A percentile compares a stretch with the other conserved stretches of the same genome.
Evolutionary conservation across 2,113 vertebrate genomes (phyloP).

Genomic region (Oreotrochilus melanogaster): DNA sequence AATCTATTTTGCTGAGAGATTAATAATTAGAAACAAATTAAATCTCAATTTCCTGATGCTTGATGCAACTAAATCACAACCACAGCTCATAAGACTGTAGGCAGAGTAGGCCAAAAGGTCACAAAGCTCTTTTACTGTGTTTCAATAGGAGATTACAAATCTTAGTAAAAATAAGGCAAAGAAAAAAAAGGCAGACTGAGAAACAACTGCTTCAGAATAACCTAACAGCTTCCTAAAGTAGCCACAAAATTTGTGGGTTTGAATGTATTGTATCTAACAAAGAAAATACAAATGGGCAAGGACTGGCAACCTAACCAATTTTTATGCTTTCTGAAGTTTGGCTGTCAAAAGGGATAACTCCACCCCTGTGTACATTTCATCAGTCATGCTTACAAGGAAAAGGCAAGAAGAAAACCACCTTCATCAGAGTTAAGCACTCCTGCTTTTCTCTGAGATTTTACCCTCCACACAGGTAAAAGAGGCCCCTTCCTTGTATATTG

Average conservation of each 20-base stretch:
- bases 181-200: background rate
- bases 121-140: background rate
- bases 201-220: background rate
- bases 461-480: background rate
- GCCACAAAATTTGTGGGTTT: background rate
- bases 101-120: background rate
- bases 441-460: background rate
- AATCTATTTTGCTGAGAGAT: background rate
- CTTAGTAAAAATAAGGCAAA: background rate
- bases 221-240: background rate
- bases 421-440: background rate
- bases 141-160: background rate
- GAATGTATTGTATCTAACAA: background rate
- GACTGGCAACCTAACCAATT: background rate
- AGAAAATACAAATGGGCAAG: background rate
- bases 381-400: background rate
- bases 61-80: background rate
- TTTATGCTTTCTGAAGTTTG: background rate
- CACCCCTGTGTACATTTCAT: background rate
- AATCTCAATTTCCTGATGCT: slow-evolving; percentile 20
- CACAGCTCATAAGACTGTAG: accelerated
- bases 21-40: slow-evolving; percentile 2
- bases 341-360: background rate
- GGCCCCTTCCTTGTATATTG: background rate
- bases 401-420: background rate